Evolutionary conservation across 1,140 invertebrate genomes (phyloP).

Genomic region (Neodiprion lecontei): DNA sequence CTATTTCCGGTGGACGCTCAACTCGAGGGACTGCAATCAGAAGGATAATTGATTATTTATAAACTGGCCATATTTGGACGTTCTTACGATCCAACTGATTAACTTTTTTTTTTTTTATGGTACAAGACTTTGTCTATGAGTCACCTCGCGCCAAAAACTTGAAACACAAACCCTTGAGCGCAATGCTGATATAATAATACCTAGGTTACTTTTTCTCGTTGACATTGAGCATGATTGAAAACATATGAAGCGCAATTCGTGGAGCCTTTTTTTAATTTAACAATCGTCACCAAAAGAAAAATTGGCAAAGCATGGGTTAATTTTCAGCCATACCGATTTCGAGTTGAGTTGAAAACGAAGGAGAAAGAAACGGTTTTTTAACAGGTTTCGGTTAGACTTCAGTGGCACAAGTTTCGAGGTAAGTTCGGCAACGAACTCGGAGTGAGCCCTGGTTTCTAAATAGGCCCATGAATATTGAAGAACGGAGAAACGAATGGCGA

Average conservation of each 20-base stretch:
- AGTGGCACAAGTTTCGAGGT: background rate
- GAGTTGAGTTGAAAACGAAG: too few relatives aligned
- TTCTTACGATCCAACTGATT: background rate
- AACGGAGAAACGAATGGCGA: conserved; percentile 23
- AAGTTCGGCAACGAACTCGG: background rate
- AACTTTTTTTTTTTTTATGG: background rate
- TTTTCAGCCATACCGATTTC: too few relatives aligned
- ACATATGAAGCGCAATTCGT: too few relatives aligned
- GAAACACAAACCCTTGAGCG: background rate
- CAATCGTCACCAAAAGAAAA: too few relatives aligned
- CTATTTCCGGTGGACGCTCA: background rate
- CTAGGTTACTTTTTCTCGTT: background rate
- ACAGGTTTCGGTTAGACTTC: background rate
- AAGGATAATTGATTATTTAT: conserved; percentile 6
- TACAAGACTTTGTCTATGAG: background rate
- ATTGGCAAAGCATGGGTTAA: too few relatives aligned
- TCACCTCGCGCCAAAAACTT: background rate
- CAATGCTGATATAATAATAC: background rate
- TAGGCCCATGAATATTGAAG: conserved; percentile 13
- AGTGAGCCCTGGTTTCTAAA: conserved; percentile 2
- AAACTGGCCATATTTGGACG: background rate
- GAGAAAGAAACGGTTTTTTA: background rate
- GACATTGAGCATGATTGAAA: too few relatives aligned
- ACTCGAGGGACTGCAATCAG: background rate
- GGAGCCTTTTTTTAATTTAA: too few relatives aligned